phyloP scores from a whole-genome alignment of 2,888 invertebrate genomes.

The Synanthedon myopaeformis region DNA sequence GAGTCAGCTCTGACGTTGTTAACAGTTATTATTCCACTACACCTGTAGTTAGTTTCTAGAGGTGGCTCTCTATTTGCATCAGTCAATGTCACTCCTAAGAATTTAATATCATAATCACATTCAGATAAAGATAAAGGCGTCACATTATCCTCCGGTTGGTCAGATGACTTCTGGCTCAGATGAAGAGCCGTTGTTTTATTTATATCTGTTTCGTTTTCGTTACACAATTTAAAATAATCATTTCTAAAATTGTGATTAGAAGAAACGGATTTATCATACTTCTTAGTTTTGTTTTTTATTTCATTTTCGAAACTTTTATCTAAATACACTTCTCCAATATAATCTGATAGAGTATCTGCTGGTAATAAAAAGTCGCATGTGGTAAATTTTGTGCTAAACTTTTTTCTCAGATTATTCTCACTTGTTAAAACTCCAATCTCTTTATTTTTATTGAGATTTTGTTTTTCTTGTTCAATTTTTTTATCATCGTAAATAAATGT shows the following conservation, averaged over 20 bases:
- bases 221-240: slow-evolving; percentile 1
- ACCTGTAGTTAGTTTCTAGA: not conserved
- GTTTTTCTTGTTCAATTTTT: slow-evolving; percentile 7
- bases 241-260: not conserved
- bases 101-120: slow-evolving; percentile 37
- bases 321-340: slow-evolving; percentile 41
- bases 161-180: not conserved
- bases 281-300: slow-evolving; percentile 17
- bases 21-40: too few relatives aligned
- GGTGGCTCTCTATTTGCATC: slow-evolving; percentile 12
- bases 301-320: slow-evolving; percentile 38
- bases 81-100: slow-evolving; percentile 50
- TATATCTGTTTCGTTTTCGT: not conserved
- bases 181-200: slow-evolving; percentile 1
- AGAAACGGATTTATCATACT: not conserved
- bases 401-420: not conserved
- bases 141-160: slow-evolving; percentile 8
- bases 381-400: not conserved
- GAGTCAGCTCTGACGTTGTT: too few relatives aligned
- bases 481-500: not conserved
- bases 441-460: not conserved
- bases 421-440: not conserved
- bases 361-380: not conserved
- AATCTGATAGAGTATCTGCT: slow-evolving; percentile 31
- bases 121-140: slow-evolving; percentile 14